Evolutionary conservation across 2,888 invertebrate genomes (phyloP).

Genomic region (Aromia moschata): DNA sequence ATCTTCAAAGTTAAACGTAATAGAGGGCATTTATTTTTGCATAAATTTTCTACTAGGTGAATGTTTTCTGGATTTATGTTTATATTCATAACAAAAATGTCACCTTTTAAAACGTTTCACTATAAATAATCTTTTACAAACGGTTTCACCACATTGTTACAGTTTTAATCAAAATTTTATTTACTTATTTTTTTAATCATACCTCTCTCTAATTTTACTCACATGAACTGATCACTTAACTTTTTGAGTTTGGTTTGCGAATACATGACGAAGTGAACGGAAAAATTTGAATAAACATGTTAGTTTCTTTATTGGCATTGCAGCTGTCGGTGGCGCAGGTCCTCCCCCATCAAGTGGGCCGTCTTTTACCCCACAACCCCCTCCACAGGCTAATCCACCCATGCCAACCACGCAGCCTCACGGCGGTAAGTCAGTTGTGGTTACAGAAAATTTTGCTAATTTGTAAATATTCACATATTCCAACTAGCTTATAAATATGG

Average conservation of each 20-base stretch:
- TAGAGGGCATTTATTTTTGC: slow-evolving; percentile 16
- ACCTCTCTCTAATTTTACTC: slow-evolving; percentile 33
- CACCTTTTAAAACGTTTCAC: slow-evolving; percentile 24
- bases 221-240: slow-evolving; percentile 31
- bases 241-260: slow-evolving; percentile 43
- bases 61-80: slow-evolving; percentile 34
- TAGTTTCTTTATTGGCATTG: slow-evolving; percentile 44
- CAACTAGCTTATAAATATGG: no score
- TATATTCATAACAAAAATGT: slow-evolving; percentile 33
- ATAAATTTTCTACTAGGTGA: slow-evolving; percentile 24
- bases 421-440: slow-evolving; percentile 57
- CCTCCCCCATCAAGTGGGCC: slow-evolving; percentile 68
- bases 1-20: neutral
- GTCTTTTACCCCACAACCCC: slow-evolving; percentile 72
- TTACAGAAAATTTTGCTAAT: no score
- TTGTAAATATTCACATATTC: no score
- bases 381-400: slow-evolving; percentile 67
- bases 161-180: slow-evolving; percentile 8
- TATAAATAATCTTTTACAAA: slow-evolving; percentile 26
- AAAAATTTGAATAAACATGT: slow-evolving; percentile 39
- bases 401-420: slow-evolving; percentile 63
- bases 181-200: slow-evolving; percentile 26
- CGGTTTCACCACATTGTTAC: slow-evolving; percentile 20
- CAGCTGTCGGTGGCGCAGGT: slow-evolving; percentile 65
- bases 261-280: slow-evolving; percentile 1